phyloP scores from a whole-genome alignment of 2,888 invertebrate species.

The Tenthredo amoena region DNA sequence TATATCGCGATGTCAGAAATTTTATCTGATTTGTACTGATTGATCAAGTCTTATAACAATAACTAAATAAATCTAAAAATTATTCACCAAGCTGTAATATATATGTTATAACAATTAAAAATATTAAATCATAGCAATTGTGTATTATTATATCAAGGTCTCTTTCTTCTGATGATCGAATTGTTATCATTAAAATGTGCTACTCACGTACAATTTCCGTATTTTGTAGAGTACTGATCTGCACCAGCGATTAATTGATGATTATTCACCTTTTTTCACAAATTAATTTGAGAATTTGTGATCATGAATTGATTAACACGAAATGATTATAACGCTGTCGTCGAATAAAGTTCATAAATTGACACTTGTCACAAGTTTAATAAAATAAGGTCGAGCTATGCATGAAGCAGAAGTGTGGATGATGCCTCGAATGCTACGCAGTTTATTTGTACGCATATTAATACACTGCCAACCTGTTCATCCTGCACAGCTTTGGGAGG shows the following conservation, averaged over 20 bases:
- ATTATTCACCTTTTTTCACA: background rate
- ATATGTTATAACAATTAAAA: too few species aligned
- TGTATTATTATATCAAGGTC: background rate
- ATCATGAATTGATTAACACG: too few species aligned
- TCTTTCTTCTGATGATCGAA: background rate
- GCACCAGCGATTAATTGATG: background rate
- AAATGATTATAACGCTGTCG: background rate
- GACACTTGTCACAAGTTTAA: too few species aligned
- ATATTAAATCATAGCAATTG: too few species aligned
- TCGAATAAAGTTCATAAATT: background rate
- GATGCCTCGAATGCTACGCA: background rate
- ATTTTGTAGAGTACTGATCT: background rate
- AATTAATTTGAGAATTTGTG: background rate
- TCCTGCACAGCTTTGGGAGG: background rate
- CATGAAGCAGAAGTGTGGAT: background rate
- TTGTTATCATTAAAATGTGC: background rate
- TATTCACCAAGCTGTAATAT: too few species aligned
- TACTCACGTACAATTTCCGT: background rate
- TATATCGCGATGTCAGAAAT: too few species aligned
- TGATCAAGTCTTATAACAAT: too few species aligned
- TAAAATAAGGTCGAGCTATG: too few species aligned
- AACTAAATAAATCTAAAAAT: too few species aligned
- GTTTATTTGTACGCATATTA: background rate
- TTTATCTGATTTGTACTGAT: too few species aligned
- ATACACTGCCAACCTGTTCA: background rate